Conservation (phyloP, 2,888 invertebrate genomes). For the Cryptus armator region DNA sequence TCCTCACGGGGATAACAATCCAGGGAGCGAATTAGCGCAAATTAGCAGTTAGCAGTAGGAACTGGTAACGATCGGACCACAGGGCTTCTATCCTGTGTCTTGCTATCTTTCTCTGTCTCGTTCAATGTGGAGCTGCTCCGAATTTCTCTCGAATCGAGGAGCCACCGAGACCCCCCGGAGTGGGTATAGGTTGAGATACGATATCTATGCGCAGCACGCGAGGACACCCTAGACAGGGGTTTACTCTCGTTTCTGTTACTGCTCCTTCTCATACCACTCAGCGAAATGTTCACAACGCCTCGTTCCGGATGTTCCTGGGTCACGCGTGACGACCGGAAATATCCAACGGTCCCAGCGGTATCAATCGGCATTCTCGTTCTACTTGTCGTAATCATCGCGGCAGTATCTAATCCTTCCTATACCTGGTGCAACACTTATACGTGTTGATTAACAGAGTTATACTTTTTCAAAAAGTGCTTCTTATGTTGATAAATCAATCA, state of each 20-base stretch:
- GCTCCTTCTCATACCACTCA: conserved; percentile 13
- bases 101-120: conserved; percentile 26
- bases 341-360: conserved; percentile 38
- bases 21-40: conserved; percentile 58
- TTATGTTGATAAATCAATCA: too few species aligned
- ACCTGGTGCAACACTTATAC: too few species aligned
- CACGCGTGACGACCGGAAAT: conserved; percentile 63
- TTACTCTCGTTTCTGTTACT: conserved; percentile 47
- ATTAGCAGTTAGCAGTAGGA: conserved; percentile 64
- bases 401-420: too few species aligned
- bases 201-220: conserved; percentile 64
- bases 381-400: background rate
- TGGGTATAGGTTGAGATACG: conserved; percentile 23
- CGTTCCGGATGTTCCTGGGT: conserved; percentile 58
- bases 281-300: conserved; percentile 55
- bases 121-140: conserved; percentile 8
- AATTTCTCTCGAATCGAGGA: conserved; percentile 51
- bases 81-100: conserved; percentile 19
- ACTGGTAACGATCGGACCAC: conserved; percentile 58
- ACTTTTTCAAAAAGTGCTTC: background rate
- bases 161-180: conserved; percentile 16
- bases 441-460: too few species aligned
- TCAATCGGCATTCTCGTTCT: conserved; percentile 38
- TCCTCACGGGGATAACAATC: conserved; percentile 56
- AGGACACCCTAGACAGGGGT: conserved; percentile 40